Base-by-base conservation (phyloP, 2,888 invertebrate species). In the Caenorhabditis wallacei region DNA sequence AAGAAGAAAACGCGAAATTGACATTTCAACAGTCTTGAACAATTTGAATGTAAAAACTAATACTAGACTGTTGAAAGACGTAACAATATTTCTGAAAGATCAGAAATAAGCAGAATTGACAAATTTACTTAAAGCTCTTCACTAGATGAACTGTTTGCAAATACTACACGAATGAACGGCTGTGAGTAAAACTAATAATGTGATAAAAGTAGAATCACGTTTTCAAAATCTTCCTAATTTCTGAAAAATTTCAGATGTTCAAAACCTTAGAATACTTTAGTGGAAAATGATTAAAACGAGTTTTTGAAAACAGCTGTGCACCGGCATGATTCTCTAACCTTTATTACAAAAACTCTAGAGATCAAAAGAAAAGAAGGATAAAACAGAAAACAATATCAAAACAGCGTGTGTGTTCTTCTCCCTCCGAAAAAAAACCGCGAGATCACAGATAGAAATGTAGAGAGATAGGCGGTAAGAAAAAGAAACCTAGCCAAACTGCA, bases 401-500 rank as follows among this genome's bases (percentile, higher is more conserved):
- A 48, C 57, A 10, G 18, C 22, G 1, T 57, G 64, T 64, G 56
- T 57, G 66, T 75, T 75, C 75, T 48, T 57, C 48, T 57, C 48
- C 26, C 5, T 48, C 8, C 40, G 30, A 63, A 61, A 40, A 61
- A 51, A 40, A 61, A 51, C 35, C 37, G 64, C 48, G 37, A 66
- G 48, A 51, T 53, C 51, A 72, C 35, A 51, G 59, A 71, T 54
- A 63, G 18, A 59, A 51, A n/a, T 64, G 24, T 13, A 37, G 43
- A 53, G 53, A 54, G 72, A 59, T 43, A 63, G 53, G 56, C 46
- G 56, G 35, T 10, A 56, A 48, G 64, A 24, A 64, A 61, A 74
- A 56, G 43, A 66, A 46, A 66, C 66, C 56, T 56, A 18, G 35
- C 40, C 30, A 46, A 75, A 66, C 66, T 66, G 75, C 75, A 75